Conservation (phyloP, 2,888 invertebrate genomes). For the Busseola fusca region DNA sequence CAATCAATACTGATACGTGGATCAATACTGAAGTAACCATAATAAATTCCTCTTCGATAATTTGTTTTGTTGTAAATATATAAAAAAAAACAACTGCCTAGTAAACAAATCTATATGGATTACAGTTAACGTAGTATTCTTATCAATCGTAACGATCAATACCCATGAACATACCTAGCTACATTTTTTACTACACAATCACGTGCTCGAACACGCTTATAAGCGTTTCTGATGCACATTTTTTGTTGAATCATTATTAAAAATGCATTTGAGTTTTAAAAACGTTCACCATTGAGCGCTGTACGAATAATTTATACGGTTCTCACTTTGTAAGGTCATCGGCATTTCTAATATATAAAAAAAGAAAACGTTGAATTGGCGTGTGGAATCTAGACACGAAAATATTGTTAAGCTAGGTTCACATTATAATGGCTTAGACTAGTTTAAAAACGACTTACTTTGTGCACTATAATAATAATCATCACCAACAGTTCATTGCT, state of each 20-base stretch:
- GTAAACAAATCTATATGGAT: slow-evolving; percentile 11
- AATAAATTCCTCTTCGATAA: neutral
- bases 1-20: neutral
- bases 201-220: slow-evolving; percentile 34
- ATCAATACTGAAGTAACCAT: neutral
- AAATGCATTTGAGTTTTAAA: slow-evolving; percentile 13
- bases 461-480: neutral
- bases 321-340: slow-evolving; percentile 25
- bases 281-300: slow-evolving; percentile 4
- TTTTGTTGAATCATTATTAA: slow-evolving; percentile 10
- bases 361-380: slow-evolving; percentile 16
- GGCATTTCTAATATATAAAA: slow-evolving; percentile 28
- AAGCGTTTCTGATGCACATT: slow-evolving; percentile 19
- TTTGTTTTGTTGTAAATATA: neutral
- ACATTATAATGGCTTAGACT: neutral
- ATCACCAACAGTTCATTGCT: neutral
- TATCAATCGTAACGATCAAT: slow-evolving; percentile 26
- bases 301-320: slow-evolving; percentile 32
- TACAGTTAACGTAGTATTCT: slow-evolving; percentile 8
- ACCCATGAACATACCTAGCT: neutral
- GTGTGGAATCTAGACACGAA: slow-evolving; percentile 30
- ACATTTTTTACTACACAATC: slow-evolving; percentile 29
- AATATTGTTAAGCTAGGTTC: slow-evolving; percentile 22
- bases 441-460: neutral
- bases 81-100: neutral